Evolutionary conservation across 2,797 vertebrate species (phyloP).

Genomic region (Bucorvus abyssinicus): DNA sequence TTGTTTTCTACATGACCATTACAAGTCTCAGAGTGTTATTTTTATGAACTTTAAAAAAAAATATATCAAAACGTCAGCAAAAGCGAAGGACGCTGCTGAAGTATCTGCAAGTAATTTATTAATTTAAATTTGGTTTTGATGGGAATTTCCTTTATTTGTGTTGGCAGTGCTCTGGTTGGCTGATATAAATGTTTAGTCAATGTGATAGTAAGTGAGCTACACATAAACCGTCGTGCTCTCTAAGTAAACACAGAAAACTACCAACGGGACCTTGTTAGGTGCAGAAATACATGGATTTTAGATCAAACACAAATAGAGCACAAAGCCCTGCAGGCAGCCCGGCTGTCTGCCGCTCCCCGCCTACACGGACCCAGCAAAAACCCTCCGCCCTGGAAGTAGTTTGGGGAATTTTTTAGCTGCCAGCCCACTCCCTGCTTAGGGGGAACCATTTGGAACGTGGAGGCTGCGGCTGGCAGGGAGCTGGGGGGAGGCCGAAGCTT

Average conservation of each 20-base stretch:
- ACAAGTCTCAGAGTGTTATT: constrained; percentile 51
- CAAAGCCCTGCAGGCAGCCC: not conserved
- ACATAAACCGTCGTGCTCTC: not conserved
- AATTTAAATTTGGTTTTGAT: constrained; percentile 39
- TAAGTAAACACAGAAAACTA: not conserved
- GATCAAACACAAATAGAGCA: not conserved
- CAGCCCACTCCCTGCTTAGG: not conserved
- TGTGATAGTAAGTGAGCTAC: not conserved
- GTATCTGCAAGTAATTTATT: constrained; percentile 78
- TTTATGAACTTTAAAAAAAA: constrained; percentile 57
- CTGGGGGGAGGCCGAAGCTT: not conserved
- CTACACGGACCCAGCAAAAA: not conserved
- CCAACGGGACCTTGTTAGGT: not conserved
- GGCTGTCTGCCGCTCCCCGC: not conserved
- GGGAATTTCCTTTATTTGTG: constrained; percentile 31
- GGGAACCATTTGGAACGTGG: not conserved
- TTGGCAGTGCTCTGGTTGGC: constrained; percentile 64
- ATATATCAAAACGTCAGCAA: constrained; percentile 54
- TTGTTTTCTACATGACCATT: constrained; percentile 58
- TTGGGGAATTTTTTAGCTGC: not conserved
- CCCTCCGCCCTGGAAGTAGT: not conserved
- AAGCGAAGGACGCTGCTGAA: constrained; percentile 54
- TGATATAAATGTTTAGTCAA: constrained; percentile 5
- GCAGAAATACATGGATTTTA: not conserved
- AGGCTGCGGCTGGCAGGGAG: not conserved